Conservation (phyloP, 2,888 invertebrate genomes). For the Platycheirus albimanus region DNA sequence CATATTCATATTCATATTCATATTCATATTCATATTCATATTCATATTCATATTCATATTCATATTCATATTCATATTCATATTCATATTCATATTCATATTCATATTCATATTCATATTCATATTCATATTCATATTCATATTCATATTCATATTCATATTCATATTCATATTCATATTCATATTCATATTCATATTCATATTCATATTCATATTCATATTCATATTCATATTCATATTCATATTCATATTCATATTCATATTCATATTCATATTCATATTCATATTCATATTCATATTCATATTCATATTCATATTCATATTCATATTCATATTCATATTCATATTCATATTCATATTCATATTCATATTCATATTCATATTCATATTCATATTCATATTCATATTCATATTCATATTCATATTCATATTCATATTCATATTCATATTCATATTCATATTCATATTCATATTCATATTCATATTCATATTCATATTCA, state of each 20-base stretch:
- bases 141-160: neutral
- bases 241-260: neutral
- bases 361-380: neutral
- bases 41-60: neutral
- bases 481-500: neutral
- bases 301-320: neutral
- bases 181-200: neutral
- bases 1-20: neutral
- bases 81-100: neutral
- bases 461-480: neutral
- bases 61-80: neutral
- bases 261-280: neutral
- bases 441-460: neutral
- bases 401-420: neutral
- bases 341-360: neutral
- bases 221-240: neutral
- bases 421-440: neutral
- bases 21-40: neutral
- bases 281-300: neutral
- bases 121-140: neutral
- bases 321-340: neutral
- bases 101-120: neutral
- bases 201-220: neutral
- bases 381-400: neutral
- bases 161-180: neutral